Conservation (phyloP, 2,888 invertebrate genomes). For the Eristalis tenax region DNA sequence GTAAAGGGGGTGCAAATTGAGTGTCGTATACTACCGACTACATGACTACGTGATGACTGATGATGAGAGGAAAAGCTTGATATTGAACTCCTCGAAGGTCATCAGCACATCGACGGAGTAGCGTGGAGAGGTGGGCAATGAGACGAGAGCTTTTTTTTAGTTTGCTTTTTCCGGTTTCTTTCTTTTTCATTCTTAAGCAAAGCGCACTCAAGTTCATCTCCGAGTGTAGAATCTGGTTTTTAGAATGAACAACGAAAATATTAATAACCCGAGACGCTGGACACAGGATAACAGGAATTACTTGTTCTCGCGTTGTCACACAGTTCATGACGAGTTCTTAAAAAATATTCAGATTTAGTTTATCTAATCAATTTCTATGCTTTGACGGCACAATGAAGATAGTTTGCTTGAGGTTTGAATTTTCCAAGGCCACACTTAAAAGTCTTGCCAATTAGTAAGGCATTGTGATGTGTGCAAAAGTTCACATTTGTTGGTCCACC, state of each 20-base stretch:
- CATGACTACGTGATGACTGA: conserved; percentile 30
- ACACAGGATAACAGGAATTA: conserved; percentile 31
- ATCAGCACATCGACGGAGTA: background rate
- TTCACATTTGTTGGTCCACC: too few relatives aligned
- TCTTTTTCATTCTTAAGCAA: background rate
- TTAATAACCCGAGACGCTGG: background rate
- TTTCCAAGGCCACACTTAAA: background rate
- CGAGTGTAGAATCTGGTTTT: background rate
- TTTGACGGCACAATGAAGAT: background rate
- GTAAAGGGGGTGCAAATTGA: conserved; percentile 50
- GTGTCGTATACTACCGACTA: conserved; percentile 25
- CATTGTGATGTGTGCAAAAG: background rate
- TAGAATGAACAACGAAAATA: background rate
- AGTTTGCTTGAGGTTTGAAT: background rate
- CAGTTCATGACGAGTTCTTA: background rate
- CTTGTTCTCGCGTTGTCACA: background rate
- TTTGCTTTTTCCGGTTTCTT: background rate
- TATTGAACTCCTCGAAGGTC: conserved; percentile 59
- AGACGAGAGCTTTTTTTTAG: background rate
- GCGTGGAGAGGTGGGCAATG: background rate
- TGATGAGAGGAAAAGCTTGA: conserved; percentile 11
- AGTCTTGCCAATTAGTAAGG: background rate
- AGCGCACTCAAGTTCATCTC: background rate
- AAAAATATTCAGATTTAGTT: background rate
- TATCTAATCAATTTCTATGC: background rate